These are phyloP conservation scores for Mesodorylaimus sp. DNA, from an alignment of 2,888 invertebrate genomes.

Conservation along the genomic window DNA sequence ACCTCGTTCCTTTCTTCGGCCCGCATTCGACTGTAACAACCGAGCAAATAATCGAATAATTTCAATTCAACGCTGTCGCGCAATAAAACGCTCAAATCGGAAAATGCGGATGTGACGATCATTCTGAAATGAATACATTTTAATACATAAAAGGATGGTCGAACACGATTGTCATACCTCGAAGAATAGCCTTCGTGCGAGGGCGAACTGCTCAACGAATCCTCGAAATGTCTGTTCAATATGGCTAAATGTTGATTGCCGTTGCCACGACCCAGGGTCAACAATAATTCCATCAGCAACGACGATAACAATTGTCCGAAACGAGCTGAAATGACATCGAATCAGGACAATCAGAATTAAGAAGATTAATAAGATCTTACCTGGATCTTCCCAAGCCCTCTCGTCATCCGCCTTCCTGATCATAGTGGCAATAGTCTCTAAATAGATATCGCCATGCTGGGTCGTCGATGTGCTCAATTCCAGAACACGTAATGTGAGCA, in stretches of 20 bases:
- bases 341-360: too few species aligned
- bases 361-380: too few species aligned
- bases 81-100: neutral
- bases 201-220: slow-evolving; percentile 4
- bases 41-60: neutral
- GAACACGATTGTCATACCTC: too few species aligned
- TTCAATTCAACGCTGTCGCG: neutral
- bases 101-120: too few species aligned
- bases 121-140: too few species aligned
- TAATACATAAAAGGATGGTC: too few species aligned
- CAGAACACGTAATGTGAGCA: neutral
- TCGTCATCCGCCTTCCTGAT: neutral
- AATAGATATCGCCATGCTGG: neutral
- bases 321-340: neutral
- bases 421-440: neutral
- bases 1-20: slow-evolving; percentile 47
- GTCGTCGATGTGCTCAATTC: neutral
- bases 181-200: neutral
- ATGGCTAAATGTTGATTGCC: neutral
- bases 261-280: neutral
- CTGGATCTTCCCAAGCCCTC: neutral
- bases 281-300: neutral
- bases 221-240: neutral
- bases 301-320: neutral
- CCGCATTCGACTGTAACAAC: slow-evolving; percentile 49